phyloP scores from a whole-genome alignment of 2,797 vertebrate genomes.

The Onychomys arenicola region DNA sequence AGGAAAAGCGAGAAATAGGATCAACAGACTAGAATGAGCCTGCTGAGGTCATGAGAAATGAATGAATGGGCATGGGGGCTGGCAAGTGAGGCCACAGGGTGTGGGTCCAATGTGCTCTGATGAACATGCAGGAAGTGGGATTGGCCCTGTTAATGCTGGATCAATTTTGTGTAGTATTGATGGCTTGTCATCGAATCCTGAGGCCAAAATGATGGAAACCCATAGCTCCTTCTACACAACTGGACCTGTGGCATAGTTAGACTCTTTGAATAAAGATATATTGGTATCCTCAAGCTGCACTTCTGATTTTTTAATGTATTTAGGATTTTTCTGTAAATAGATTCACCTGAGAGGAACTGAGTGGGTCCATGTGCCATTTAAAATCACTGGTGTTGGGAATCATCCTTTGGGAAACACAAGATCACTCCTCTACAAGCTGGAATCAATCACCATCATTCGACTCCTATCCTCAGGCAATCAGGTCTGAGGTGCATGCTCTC shows the following conservation, averaged over 20 bases:
- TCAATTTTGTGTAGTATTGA: background rate
- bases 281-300: background rate
- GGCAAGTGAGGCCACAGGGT: accelerated
- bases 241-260: background rate
- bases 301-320: background rate
- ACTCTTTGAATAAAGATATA: background rate
- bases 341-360: background rate
- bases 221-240: background rate
- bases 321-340: conserved; percentile 8
- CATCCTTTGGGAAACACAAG: background rate
- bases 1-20: background rate
- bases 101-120: background rate
- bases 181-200: background rate
- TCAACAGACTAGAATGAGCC: background rate
- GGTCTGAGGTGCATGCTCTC: too few relatives aligned
- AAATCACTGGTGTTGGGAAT: background rate
- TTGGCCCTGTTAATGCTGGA: background rate
- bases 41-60: background rate
- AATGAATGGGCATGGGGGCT: too few relatives aligned
- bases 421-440: background rate
- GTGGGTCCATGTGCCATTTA: background rate
- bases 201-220: background rate
- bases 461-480: background rate
- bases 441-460: background rate
- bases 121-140: background rate